Percentiles rank a stretch among this genome's conserved stretches.
Evolutionary conservation across 2,888 invertebrate species (phyloP).

Genomic region (Morinoia aosen): DNA sequence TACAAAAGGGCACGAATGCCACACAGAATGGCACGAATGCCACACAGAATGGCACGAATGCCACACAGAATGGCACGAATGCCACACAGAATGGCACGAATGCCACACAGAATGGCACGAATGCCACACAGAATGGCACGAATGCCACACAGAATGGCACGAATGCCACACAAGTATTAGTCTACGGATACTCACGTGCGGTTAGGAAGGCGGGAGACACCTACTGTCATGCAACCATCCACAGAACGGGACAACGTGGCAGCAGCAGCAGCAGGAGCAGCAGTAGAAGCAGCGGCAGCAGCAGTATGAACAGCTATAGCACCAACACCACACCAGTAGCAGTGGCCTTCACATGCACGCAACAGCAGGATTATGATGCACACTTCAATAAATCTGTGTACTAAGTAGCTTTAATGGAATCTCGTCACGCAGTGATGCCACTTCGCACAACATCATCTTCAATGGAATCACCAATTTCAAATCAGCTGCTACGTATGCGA

Average conservation of each 20-base stretch:
- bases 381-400: slow-evolving; percentile 25
- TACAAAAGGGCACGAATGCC: not conserved
- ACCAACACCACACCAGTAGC: slow-evolving; percentile 48
- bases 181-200: slow-evolving; percentile 48
- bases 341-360: slow-evolving; percentile 15
- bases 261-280: not conserved
- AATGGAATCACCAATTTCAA: not conserved
- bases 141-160: not conserved
- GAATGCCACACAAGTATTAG: not conserved
- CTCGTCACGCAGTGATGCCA: not conserved
- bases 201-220: slow-evolving; percentile 13
- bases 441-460: not conserved
- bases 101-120: not conserved
- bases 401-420: not conserved
- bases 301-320: slow-evolving; percentile 45
- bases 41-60: not conserved
- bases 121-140: not conserved
- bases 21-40: not conserved
- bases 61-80: not conserved
- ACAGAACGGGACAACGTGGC: not conserved
- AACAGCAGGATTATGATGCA: slow-evolving; percentile 38
- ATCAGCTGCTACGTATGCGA: not conserved
- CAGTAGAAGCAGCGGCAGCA: not conserved
- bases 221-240: slow-evolving; percentile 24
- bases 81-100: not conserved